Conservation (phyloP, 2,888 invertebrate genomes). For the Oscheius myriophilus region DNA sequence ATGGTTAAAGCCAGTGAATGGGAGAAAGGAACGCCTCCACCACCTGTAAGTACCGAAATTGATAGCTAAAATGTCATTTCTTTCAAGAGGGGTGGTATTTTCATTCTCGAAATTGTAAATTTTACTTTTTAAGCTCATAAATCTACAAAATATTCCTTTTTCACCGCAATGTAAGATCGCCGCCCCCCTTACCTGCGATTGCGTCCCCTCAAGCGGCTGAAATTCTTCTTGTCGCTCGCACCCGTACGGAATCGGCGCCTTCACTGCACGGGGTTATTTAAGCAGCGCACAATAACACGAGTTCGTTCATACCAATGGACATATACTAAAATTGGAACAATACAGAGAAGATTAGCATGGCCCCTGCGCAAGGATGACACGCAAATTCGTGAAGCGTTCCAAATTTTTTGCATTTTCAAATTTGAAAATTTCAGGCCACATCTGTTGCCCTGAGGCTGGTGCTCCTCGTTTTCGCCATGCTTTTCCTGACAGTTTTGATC, state of each 20-base stretch:
- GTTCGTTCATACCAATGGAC: too few species aligned
- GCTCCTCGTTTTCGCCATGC: constrained; percentile 62
- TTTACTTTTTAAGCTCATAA: too few species aligned
- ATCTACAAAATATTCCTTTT: too few species aligned
- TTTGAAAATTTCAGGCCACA: constrained; percentile 32
- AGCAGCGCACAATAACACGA: too few species aligned
- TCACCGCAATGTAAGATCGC: too few species aligned
- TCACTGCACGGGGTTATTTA: too few species aligned
- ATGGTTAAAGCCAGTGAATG: neutral
- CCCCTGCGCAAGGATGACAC: constrained; percentile 83
- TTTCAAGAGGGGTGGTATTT: too few species aligned
- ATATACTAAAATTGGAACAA: constrained; percentile 83
- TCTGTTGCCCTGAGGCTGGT: constrained; percentile 54
- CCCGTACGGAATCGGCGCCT: neutral
- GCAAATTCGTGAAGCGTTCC: constrained; percentile 1
- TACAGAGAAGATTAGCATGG: constrained; percentile 92
- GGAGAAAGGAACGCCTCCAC: constrained; percentile 1
- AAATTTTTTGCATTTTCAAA: neutral
- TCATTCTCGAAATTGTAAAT: too few species aligned
- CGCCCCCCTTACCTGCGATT: too few species aligned
- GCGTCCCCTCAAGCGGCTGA: too few species aligned
- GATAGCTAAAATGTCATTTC: too few species aligned
- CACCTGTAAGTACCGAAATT: neutral
- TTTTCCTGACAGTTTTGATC: constrained; percentile 57
- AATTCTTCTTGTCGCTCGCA: too few species aligned